Evolutionary conservation across 1,140 invertebrate species (phyloP), one percentile per base, ranked within the genome.

Genomic region (Temnothorax nylanderi): DNA sequence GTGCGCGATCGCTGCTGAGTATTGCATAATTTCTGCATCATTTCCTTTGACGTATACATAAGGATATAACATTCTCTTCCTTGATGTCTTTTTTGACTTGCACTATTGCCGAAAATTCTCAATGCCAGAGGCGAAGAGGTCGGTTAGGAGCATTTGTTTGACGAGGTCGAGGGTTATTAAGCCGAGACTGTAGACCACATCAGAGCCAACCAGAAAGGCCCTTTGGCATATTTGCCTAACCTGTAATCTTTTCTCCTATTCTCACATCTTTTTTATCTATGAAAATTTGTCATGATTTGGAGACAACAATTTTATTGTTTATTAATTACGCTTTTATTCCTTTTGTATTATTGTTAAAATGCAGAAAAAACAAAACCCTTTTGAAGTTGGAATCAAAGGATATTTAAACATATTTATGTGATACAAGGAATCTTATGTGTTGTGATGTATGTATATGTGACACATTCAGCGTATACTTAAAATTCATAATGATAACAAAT

Each of bases 111-210:
- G 72, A 82, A 84, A 78, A 80, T 88, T 80, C 80, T 85, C 82
- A 32, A 49, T 87, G 86, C 64, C 64, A 82, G 71, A 58, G 71
- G 76, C 89, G 89, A 93, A 93, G 92, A 93, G 92, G 84, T 87
- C 91, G 90, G 92, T 92, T 93, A 93, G 91, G 87, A 93, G 92
- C 94, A 92, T 93, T 95, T 94, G 94, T 95, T 95, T 94, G 94
- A 94, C 92, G 91, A 95, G 93, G 94, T 94, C 93, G 93, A 94
- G 92, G 93, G 93, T 94, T 95, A 95, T 95, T 95, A 95, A 95
- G 93, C 93, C 91, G 91, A 92, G 87, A 88, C 94, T 93, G 90
- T 92, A 94, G 93, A 95, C 94, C 94, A 95, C 95, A 95, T 95
- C 95, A 95, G 93, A 95, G 94, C 91, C 90, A 92, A 90, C 90